phyloP scores from a whole-genome alignment of 2,113 vertebrate genomes.

The Carassius carassius region DNA sequence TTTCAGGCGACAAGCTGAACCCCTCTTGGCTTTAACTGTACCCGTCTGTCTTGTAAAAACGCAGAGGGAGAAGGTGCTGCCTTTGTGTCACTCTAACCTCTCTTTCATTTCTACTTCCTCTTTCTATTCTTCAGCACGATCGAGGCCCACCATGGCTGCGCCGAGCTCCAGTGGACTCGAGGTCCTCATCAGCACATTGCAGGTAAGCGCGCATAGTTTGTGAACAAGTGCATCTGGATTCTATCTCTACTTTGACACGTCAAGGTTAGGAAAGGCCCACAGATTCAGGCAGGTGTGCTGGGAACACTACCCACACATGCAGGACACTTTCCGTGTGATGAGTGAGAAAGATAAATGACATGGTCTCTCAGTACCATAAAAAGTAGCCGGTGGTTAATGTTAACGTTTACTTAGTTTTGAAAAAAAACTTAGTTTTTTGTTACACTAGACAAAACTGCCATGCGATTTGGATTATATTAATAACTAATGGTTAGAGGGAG shows the following conservation, averaged over 20 bases:
- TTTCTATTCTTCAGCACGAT: conserved; percentile 60
- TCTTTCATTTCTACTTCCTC: conserved; percentile 43
- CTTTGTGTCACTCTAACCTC: conserved; percentile 36
- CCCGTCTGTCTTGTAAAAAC: conserved; percentile 22
- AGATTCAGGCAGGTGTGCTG: background rate
- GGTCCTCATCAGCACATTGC: conserved; percentile 84
- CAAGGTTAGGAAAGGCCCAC: background rate
- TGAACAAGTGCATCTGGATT: conserved; percentile 26
- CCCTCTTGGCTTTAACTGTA: conserved; percentile 34
- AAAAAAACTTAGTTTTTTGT: too few species aligned
- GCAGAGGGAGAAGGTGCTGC: background rate
- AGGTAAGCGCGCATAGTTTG: conserved; percentile 78
- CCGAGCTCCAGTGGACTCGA: conserved; percentile 84
- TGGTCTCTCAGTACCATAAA: background rate
- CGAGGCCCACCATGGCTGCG: conserved; percentile 78
- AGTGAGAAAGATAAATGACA: conserved; percentile 3
- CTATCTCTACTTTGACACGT: background rate
- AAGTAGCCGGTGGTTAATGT: background rate
- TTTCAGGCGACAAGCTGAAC: conserved; percentile 63
- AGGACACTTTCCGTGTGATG: background rate
- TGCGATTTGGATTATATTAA: too few species aligned
- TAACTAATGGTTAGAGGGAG: too few species aligned
- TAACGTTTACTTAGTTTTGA: background rate
- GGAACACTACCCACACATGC: background rate
- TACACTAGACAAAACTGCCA: too few species aligned